Conservation (phyloP, 64 coral and sea anemone species). For the Montipora sp. region DNA sequence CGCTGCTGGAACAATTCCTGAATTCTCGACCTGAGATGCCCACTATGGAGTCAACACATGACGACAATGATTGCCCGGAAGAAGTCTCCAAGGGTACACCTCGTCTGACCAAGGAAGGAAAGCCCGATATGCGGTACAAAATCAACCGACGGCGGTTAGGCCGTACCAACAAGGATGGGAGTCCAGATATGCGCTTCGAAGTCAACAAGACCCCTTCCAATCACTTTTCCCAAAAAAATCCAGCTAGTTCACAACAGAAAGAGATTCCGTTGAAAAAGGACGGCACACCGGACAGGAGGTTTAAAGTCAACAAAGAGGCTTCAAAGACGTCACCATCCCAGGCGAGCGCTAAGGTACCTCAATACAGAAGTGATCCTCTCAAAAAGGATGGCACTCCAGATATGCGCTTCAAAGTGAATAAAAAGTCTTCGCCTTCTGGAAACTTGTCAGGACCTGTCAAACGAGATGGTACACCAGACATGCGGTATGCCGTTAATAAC, state of each 20-base stretch:
- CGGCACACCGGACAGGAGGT: constrained; percentile 39
- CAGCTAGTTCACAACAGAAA: background rate
- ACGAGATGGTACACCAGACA: constrained; percentile 44
- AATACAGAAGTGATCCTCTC: background rate
- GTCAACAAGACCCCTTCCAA: background rate
- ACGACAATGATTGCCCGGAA: background rate
- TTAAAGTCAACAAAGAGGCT: constrained; percentile 40
- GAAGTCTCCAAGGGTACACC: background rate
- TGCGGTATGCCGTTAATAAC: background rate
- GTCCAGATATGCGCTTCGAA: constrained; percentile 46
- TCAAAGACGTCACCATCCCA: background rate
- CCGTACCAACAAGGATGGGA: constrained; percentile 17
- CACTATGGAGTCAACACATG: background rate
- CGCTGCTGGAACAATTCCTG: background rate
- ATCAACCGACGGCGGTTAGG: constrained; percentile 19
- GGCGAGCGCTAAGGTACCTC: background rate
- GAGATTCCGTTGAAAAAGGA: constrained; percentile 25
- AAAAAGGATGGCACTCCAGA: constrained; percentile 40
- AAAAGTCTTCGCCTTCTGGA: background rate
- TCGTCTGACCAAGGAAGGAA: background rate
- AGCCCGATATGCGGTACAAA: constrained; percentile 39
- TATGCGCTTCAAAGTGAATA: constrained; percentile 13
- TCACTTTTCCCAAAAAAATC: background rate
- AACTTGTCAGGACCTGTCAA: background rate
- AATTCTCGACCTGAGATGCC: background rate